These are phyloP conservation scores for Characodon lateralis DNA, from an alignment of 2,797 vertebrate genomes.

Conservation along the genomic window DNA sequence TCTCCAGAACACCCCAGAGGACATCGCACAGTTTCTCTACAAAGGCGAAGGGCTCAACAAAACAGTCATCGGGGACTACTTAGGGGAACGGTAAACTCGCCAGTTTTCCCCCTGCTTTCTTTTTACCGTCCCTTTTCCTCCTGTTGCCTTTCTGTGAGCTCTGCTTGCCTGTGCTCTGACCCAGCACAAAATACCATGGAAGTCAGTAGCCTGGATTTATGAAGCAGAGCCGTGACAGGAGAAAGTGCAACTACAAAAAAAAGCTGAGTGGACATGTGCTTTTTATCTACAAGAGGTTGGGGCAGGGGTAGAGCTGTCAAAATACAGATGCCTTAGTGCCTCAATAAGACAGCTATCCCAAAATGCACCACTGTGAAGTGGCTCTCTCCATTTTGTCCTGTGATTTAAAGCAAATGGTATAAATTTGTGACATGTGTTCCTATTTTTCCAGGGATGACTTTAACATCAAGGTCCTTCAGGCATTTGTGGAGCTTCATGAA, in stretches of 20 bases:
- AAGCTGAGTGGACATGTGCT: conserved; percentile 59
- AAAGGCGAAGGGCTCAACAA: conserved; percentile 95
- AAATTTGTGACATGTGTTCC: conserved; percentile 9
- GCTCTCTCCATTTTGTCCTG: conserved; percentile 1
- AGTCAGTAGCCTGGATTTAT: conserved; percentile 70
- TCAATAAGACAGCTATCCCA: conserved; percentile 3
- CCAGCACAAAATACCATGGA: conserved; percentile 61
- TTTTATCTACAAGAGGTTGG: conserved; percentile 64
- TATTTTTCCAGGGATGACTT: conserved; percentile 88
- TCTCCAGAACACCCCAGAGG: conserved; percentile 88
- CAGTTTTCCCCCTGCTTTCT: conserved; percentile 37
- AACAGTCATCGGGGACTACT: conserved; percentile 93
- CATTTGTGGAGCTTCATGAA: conserved; percentile 97
- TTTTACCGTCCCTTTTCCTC: conserved; percentile 28
- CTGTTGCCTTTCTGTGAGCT: conserved; percentile 31
- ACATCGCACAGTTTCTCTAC: conserved; percentile 92
- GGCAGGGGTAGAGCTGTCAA: conserved; percentile 49
- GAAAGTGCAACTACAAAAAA: conserved; percentile 42
- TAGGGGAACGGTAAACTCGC: conserved; percentile 82
- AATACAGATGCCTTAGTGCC: conserved; percentile 52
- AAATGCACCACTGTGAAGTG: conserved; percentile 3
- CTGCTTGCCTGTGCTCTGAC: conserved; percentile 33
- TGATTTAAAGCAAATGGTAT: conserved; percentile 11
- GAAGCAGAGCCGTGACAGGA: conserved; percentile 48
- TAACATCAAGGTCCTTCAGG: conserved; percentile 96